Conservation (phyloP, 2,888 invertebrate species). For the Mythimna pallens region DNA sequence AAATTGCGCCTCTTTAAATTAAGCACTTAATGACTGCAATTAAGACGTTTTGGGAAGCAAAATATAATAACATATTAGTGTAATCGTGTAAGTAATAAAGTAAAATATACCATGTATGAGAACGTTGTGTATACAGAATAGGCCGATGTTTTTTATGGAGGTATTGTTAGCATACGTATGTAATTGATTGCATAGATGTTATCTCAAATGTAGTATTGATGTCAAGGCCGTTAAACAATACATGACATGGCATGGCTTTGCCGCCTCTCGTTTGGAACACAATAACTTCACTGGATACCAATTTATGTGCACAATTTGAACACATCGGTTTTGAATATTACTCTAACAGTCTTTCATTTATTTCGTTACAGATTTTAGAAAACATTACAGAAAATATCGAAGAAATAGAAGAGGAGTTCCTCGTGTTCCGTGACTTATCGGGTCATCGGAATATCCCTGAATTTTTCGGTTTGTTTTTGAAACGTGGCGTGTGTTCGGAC, state of each 20-base stretch:
- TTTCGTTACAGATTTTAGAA: conserved; percentile 91
- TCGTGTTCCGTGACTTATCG: conserved; percentile 93
- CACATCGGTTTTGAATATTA: not conserved
- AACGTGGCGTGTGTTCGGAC: conserved; percentile 91
- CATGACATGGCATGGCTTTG: conserved; percentile 65
- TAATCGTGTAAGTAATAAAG: conserved; percentile 5
- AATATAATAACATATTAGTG: conserved; percentile 27
- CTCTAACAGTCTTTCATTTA: not conserved
- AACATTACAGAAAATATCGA: conserved; percentile 95
- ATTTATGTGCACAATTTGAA: conserved; percentile 38
- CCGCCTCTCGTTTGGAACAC: conserved; percentile 73
- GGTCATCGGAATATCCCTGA: conserved; percentile 94
- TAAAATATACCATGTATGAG: conserved; percentile 42
- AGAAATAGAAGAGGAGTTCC: conserved; percentile 95
- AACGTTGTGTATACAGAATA: conserved; percentile 62
- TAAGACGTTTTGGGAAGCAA: conserved; percentile 33
- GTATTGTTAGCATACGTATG: conserved; percentile 81
- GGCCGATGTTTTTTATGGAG: conserved; percentile 71
- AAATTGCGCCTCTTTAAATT: conserved; percentile 47
- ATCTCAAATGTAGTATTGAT: conserved; percentile 82
- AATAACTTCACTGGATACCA: conserved; percentile 65
- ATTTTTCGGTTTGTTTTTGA: conserved; percentile 94
- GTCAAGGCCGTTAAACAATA: conserved; percentile 85
- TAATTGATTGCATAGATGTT: conserved; percentile 83
- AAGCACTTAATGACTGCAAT: conserved; percentile 57